Percentiles rank a stretch among this genome's conserved stretches.
These are phyloP conservation scores for Hypotaenidia okinawae DNA, from an alignment of 2,797 vertebrate genomes.

Conservation along the genomic window DNA sequence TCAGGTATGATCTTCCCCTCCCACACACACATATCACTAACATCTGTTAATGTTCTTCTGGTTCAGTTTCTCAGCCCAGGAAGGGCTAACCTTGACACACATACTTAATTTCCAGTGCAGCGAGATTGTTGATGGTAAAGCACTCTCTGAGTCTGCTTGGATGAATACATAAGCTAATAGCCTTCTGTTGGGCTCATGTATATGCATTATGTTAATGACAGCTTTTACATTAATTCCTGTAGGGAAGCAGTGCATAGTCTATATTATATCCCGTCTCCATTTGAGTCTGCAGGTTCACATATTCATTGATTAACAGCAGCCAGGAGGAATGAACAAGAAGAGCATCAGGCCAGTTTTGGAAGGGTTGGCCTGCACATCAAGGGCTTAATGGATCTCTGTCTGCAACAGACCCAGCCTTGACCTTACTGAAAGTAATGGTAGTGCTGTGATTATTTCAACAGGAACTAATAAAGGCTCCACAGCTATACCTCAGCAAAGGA, in stretches of 20 bases:
- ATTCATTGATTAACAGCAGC: slow-evolving; percentile 58
- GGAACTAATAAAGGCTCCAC: background rate
- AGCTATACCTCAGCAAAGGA: background rate
- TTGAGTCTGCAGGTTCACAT: slow-evolving; percentile 20
- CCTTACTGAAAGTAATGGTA: background rate
- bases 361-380: background rate
- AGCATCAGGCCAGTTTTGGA: background rate
- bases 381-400: background rate
- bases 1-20: slow-evolving; percentile 48
- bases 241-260: background rate
- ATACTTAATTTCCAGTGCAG: slow-evolving; percentile 38
- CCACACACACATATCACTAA: background rate
- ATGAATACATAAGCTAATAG: slow-evolving; percentile 39
- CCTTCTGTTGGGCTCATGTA: slow-evolving; percentile 58
- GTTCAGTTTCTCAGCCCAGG: slow-evolving; percentile 32
- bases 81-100: slow-evolving; percentile 42
- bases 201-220: slow-evolving; percentile 59
- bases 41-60: slow-evolving; percentile 43
- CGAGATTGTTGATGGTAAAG: slow-evolving; percentile 38
- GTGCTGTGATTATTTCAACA: background rate
- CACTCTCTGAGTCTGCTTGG: slow-evolving; percentile 41
- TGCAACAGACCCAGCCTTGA: background rate
- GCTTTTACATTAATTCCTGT: slow-evolving; percentile 53
- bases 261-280: background rate
- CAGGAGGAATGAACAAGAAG: slow-evolving; percentile 33